Evolutionary conservation across 2,888 invertebrate species (phyloP).

Genomic region (Acanthopleura granulata): DNA sequence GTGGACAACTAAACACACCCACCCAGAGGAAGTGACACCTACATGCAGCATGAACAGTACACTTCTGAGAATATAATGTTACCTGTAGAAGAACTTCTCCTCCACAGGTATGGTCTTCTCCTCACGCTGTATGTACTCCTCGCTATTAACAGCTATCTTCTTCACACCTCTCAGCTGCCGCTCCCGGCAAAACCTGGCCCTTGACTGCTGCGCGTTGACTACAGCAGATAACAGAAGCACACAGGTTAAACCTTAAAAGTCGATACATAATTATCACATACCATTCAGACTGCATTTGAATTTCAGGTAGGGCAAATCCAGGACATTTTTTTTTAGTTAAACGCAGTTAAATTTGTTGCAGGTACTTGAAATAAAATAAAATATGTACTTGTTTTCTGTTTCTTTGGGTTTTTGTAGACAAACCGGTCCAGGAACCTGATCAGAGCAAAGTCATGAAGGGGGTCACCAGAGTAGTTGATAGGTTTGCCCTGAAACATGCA

Average conservation of each 20-base stretch:
- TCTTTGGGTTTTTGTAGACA: constrained; percentile 88
- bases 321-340: too few species aligned
- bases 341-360: too few species aligned
- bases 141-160: constrained; percentile 81
- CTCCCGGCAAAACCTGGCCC: neutral
- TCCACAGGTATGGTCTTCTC: constrained; percentile 84
- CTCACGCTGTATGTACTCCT: constrained; percentile 78
- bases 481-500: constrained; percentile 69
- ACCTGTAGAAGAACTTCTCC: constrained; percentile 87
- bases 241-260: too few species aligned
- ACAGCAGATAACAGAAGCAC: too few species aligned
- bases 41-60: too few species aligned
- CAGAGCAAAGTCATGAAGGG: constrained; percentile 90
- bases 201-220: neutral
- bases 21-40: too few species aligned
- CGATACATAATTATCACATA: too few species aligned
- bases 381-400: constrained; percentile 44
- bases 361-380: too few species aligned
- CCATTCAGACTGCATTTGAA: too few species aligned
- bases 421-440: constrained; percentile 94
- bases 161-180: constrained; percentile 73
- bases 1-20: too few species aligned
- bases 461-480: constrained; percentile 91
- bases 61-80: neutral
- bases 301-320: too few species aligned